Percentiles rank a stretch among this genome's conserved stretches.
Conservation (phyloP, 2,888 invertebrate species). For the Danaus chrysippus region DNA sequence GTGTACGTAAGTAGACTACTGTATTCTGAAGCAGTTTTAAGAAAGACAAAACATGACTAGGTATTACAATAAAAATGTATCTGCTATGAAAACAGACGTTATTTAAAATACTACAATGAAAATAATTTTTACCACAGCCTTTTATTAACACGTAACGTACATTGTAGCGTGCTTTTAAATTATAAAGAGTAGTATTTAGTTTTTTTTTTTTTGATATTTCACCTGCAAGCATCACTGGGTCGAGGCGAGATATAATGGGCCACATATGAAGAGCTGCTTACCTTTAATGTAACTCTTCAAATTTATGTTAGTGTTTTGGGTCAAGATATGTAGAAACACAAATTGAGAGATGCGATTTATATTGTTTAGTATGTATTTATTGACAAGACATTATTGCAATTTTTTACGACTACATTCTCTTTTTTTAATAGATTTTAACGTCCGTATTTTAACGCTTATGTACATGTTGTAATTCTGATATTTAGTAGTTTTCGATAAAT, state of each 20-base stretch:
- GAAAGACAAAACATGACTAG: no score
- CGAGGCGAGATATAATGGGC: slow-evolving; percentile 22
- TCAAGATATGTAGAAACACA: slow-evolving; percentile 2
- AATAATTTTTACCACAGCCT: neutral
- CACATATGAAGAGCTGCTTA: slow-evolving; percentile 22
- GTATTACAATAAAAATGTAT: no score
- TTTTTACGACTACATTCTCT: no score
- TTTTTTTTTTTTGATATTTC: neutral
- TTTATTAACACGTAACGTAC: neutral
- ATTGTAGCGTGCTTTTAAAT: slow-evolving; percentile 1
- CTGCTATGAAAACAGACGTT: neutral
- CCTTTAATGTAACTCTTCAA: slow-evolving; percentile 22
- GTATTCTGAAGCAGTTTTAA: no score
- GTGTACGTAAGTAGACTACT: no score
- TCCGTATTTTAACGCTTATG: no score
- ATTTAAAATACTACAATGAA: neutral
- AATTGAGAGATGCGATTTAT: neutral
- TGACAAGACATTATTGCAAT: no score
- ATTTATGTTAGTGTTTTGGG: slow-evolving; percentile 9
- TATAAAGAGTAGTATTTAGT: slow-evolving; percentile 4
- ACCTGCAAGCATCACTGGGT: slow-evolving; percentile 18
- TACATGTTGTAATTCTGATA: no score
- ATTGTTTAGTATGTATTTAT: no score
- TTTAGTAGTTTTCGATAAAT: no score
- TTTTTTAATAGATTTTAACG: no score